phyloP scores from a whole-genome alignment of 2,113 vertebrate genomes.

The Myrmecophaga tridactyla region DNA sequence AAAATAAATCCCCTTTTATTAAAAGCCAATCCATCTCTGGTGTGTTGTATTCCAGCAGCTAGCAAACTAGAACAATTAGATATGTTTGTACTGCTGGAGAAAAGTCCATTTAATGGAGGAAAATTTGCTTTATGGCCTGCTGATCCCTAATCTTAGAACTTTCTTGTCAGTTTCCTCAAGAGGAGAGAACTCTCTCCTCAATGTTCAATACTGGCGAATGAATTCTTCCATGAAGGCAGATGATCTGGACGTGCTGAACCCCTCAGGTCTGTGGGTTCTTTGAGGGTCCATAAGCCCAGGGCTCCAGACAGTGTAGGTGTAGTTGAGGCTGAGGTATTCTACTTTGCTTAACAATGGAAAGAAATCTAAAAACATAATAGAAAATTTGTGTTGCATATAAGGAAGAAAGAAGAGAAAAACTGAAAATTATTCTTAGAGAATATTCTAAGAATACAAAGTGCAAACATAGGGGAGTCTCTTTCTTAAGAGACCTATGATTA shows the following conservation, averaged over 20 bases:
- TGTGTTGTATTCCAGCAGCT: too few species aligned
- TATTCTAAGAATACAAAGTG: not conserved
- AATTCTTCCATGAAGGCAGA: conserved; percentile 57
- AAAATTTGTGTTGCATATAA: not conserved
- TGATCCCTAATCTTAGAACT: not conserved
- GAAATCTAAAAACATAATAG: not conserved
- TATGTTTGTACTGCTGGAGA: not conserved
- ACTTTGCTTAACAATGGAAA: not conserved
- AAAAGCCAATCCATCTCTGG: too few species aligned
- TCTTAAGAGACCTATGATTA: not conserved
- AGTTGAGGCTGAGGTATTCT: not conserved
- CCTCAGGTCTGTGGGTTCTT: conserved; percentile 62
- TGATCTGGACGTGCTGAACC: conserved; percentile 25
- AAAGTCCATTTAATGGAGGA: not conserved
- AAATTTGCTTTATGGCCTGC: not conserved
- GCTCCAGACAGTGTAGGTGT: not conserved
- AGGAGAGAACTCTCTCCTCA: conserved; percentile 49
- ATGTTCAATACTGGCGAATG: conserved; percentile 71
- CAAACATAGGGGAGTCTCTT: not conserved
- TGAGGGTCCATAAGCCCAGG: not conserved
- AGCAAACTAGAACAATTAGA: too few species aligned
- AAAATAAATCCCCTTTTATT: too few species aligned
- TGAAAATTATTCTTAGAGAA: conserved; percentile 14
- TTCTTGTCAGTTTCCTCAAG: conserved; percentile 59
- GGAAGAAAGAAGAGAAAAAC: not conserved